A percentile compares a stretch with the other conserved stretches of the same genome.
Evolutionary conservation across 2,888 invertebrate species (phyloP).

Genomic region (Diogma glabrata): DNA sequence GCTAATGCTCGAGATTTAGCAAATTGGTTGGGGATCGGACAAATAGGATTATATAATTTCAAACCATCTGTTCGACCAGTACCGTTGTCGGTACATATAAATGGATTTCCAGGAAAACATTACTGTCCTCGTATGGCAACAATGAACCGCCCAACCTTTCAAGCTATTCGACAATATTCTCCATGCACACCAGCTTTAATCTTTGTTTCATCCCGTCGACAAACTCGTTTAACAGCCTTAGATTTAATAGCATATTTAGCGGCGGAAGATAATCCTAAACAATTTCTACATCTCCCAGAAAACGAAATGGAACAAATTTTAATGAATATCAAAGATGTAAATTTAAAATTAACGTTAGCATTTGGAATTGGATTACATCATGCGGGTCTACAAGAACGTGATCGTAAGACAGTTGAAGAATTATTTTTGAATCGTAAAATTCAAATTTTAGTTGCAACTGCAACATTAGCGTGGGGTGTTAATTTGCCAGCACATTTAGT

Average conservation of each 20-base stretch:
- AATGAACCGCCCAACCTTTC: slow-evolving; percentile 98
- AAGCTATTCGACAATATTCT: slow-evolving; percentile 87
- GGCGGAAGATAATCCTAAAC: slow-evolving; percentile 84
- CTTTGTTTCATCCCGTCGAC: slow-evolving; percentile 92
- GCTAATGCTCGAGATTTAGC: slow-evolving; percentile 96
- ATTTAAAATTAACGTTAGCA: slow-evolving; percentile 83
- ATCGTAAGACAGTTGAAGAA: slow-evolving; percentile 84
- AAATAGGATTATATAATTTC: slow-evolving; percentile 92
- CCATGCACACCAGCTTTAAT: slow-evolving; percentile 84
- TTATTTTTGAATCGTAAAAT: slow-evolving; percentile 91
- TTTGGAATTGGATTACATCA: slow-evolving; percentile 99
- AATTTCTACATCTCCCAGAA: slow-evolving; percentile 84
- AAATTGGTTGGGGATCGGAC: slow-evolving; percentile 86
- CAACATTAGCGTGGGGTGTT: slow-evolving; percentile 98
- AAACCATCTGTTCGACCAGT: slow-evolving; percentile 96
- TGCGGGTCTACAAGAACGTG: slow-evolving; percentile 89
- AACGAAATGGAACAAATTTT: slow-evolving; percentile 72
- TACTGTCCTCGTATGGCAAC: slow-evolving; percentile 99
- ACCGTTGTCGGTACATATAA: slow-evolving; percentile 80
- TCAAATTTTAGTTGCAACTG: slow-evolving; percentile 92
- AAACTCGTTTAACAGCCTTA: slow-evolving; percentile 91
- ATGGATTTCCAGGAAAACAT: slow-evolving; percentile 93
- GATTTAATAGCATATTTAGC: slow-evolving; percentile 87
- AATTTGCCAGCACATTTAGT: slow-evolving; percentile 98
- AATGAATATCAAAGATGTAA: slow-evolving; percentile 65